Conservation (phyloP, 2,888 invertebrate genomes). For the Alviniconcha strummeri region DNA sequence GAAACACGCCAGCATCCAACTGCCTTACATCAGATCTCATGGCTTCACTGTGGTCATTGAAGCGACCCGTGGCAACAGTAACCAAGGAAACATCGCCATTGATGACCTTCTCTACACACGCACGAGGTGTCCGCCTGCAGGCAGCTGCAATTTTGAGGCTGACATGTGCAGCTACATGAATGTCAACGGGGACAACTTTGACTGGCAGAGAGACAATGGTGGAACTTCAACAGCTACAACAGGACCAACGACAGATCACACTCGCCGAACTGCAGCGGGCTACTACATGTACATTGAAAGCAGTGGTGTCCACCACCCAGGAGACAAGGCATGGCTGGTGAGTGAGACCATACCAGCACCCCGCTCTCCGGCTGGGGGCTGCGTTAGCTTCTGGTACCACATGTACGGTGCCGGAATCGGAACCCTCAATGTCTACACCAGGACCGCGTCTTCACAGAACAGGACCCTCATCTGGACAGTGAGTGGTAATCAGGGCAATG, state of each 20-base stretch:
- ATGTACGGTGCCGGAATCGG: slow-evolving; percentile 67
- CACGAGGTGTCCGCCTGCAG: slow-evolving; percentile 56
- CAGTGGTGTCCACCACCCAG: slow-evolving; percentile 75
- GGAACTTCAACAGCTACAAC: slow-evolving; percentile 58
- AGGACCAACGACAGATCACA: slow-evolving; percentile 65
- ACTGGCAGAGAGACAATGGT: slow-evolving; percentile 66
- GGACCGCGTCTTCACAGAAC: slow-evolving; percentile 42
- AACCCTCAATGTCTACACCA: slow-evolving; percentile 59
- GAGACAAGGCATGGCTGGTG: slow-evolving; percentile 76
- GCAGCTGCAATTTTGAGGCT: slow-evolving; percentile 71
- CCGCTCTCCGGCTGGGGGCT: slow-evolving; percentile 43
- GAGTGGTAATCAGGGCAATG: slow-evolving; percentile 59
- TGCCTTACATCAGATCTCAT: slow-evolving; percentile 35
- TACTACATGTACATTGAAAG: slow-evolving; percentile 72
- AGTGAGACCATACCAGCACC: slow-evolving; percentile 56
- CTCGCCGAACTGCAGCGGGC: slow-evolving; percentile 53
- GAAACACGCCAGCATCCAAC: slow-evolving; percentile 52
- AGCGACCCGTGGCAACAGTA: slow-evolving; percentile 55
- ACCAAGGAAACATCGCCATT: slow-evolving; percentile 68
- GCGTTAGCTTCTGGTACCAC: slow-evolving; percentile 64
- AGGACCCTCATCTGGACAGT: slow-evolving; percentile 44
- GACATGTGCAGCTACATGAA: slow-evolving; percentile 68
- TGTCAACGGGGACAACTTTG: slow-evolving; percentile 62
- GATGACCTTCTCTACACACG: slow-evolving; percentile 62
- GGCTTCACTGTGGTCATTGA: slow-evolving; percentile 52